Evolutionary conservation across 2,797 vertebrate genomes (phyloP).

Genomic region (Pelobates cultripes): DNA sequence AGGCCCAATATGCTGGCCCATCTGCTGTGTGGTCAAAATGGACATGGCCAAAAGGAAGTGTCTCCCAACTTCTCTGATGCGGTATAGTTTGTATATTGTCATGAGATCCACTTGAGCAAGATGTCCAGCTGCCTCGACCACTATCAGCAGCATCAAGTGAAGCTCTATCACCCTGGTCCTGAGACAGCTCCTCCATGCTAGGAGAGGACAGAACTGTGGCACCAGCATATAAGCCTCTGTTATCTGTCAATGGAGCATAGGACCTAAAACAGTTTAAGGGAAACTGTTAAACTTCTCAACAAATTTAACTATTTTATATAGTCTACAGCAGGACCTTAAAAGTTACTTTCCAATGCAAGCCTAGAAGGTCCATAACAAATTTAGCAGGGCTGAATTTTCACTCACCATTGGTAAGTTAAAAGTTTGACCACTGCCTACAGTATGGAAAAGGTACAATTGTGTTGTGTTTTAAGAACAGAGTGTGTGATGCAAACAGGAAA

Average conservation of each 20-base stretch:
- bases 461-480: too few relatives aligned
- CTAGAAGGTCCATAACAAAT: too few relatives aligned
- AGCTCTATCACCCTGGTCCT: slow-evolving; percentile 94
- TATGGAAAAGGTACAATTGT: too few relatives aligned
- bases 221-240: slow-evolving; percentile 85
- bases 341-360: too few relatives aligned
- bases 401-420: too few relatives aligned
- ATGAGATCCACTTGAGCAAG: slow-evolving; percentile 96
- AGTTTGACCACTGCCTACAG: too few relatives aligned
- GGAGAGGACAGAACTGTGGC: slow-evolving; percentile 92
- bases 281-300: not conserved
- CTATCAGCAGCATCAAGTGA: slow-evolving; percentile 97
- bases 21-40: slow-evolving; percentile 77
- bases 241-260: slow-evolving; percentile 89
- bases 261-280: slow-evolving; percentile 70
- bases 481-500: too few relatives aligned
- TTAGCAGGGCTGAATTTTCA: too few relatives aligned
- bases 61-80: slow-evolving; percentile 97
- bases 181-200: slow-evolving; percentile 93
- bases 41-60: slow-evolving; percentile 81
- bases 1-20: slow-evolving; percentile 72
- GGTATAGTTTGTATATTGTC: slow-evolving; percentile 98
- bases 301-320: not conserved
- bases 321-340: too few relatives aligned
- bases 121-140: slow-evolving; percentile 97